phyloP scores from a whole-genome alignment of 2,888 invertebrate genomes.

The Malachius bipustulatus region DNA sequence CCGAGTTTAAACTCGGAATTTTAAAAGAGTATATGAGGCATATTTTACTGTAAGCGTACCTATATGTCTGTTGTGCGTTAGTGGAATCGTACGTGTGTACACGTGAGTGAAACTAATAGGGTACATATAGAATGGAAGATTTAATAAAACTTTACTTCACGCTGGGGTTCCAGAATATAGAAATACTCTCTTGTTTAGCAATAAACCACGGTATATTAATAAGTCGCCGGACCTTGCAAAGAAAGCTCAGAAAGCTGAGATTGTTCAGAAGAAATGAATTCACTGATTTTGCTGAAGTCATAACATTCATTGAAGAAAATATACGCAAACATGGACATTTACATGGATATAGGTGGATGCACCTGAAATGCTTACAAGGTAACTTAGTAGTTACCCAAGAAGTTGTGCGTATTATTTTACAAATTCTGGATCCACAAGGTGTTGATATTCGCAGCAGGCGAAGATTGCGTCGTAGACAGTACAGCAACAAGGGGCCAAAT shows the following conservation, averaged over 20 bases:
- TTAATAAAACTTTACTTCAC: slow-evolving; percentile 2
- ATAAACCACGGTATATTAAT: slow-evolving; percentile 1
- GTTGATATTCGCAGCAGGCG: slow-evolving; percentile 1
- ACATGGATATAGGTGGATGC: slow-evolving; percentile 10
- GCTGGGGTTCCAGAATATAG: neutral
- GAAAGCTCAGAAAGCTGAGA: neutral
- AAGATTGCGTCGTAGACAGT: slow-evolving; percentile 7
- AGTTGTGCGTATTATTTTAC: slow-evolving; percentile 1
- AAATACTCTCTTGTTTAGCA: slow-evolving; percentile 1
- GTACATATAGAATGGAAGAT: slow-evolving; percentile 1
- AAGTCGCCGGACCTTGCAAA: neutral
- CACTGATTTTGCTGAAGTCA: slow-evolving; percentile 1
- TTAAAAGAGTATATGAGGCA: too few species aligned
- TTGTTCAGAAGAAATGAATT: neutral
- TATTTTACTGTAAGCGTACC: too few species aligned
- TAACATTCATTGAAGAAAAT: slow-evolving; percentile 1
- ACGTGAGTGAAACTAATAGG: too few species aligned
- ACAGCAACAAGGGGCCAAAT: slow-evolving; percentile 6
- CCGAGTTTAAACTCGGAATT: too few species aligned
- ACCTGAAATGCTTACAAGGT: slow-evolving; percentile 9
- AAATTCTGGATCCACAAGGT: slow-evolving; percentile 6
- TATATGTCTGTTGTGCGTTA: too few species aligned
- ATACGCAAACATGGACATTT: slow-evolving; percentile 1
- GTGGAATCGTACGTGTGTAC: too few species aligned
- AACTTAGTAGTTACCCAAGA: slow-evolving; percentile 4